Evolutionary conservation across 2,113 vertebrate genomes (phyloP).

Genomic region (Oncorhynchus kisutch): DNA sequence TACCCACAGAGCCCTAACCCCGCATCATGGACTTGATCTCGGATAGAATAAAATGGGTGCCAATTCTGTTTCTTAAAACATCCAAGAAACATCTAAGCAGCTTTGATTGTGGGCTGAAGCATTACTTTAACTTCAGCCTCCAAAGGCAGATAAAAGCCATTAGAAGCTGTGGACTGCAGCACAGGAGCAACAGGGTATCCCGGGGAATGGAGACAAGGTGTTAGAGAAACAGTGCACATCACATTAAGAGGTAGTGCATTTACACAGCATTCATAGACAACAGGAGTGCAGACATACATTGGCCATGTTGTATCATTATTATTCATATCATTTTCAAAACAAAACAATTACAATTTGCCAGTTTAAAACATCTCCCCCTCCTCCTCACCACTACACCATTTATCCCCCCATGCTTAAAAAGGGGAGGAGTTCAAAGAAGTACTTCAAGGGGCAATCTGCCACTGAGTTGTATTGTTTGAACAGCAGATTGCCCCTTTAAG

Average conservation of each 20-base stretch:
- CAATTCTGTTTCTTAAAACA: too few species aligned
- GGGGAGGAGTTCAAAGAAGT: too few species aligned
- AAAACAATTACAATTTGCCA: not conserved
- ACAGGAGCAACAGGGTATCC: slow-evolving; percentile 1
- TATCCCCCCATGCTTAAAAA: not conserved
- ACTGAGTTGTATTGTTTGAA: too few species aligned
- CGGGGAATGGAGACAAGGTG: slow-evolving; percentile 47
- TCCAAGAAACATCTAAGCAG: too few species aligned
- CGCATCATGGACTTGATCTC: too few species aligned
- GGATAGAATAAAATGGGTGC: too few species aligned
- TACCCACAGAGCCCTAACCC: too few species aligned
- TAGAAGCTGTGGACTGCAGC: not conserved
- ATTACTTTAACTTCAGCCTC: not conserved
- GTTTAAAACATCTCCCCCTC: not conserved
- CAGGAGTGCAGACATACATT: slow-evolving; percentile 29
- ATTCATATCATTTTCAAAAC: slow-evolving; percentile 26
- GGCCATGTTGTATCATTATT: slow-evolving; percentile 68
- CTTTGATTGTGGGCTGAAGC: not conserved
- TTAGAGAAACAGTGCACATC: not conserved
- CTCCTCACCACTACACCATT: slow-evolving; percentile 12
- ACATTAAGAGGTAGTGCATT: slow-evolving; percentile 52
- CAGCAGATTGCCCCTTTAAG: too few species aligned
- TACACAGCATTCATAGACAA: slow-evolving; percentile 46
- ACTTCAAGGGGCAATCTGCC: too few species aligned
- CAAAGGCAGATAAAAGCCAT: not conserved